Evolutionary conservation across 2,797 vertebrate species (phyloP), one percentile per base, ranked within the genome.

Genomic region (Nannoperca australis): DNA sequence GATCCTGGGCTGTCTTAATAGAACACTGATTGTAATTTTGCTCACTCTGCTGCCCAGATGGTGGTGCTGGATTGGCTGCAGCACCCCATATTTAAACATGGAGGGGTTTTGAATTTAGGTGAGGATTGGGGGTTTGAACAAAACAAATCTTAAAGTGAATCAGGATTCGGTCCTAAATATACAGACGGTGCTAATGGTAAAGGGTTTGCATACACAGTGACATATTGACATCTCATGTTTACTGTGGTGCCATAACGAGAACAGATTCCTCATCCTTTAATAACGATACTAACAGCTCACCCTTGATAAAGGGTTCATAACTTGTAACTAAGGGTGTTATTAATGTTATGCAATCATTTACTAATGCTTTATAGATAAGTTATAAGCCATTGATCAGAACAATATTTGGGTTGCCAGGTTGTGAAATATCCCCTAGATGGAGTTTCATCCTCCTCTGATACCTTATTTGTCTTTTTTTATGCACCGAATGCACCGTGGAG

Each of bases 31-130:
- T 64, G 83, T 84, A 81, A 83, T 91, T 84, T 40, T 81, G 75
- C 83, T 83, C 80, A 77, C 81, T 73, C 82, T 79, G 83, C 65
- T 15, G 76, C 67, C 74, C 88, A 87, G 76, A 82, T 72, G 85
- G 77, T 1, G 65, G 85, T 11, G 66, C 82, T 84, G 70, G 79
- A 88, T 89, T 86, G 86, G 87, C 72, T 82, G 71, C 78, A 66
- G 79, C 34, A 9, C 67, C 50, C 34, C 44, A 8, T 73, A 60
- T 90, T 86, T 85, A 61, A 79, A 73, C 68, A 79, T 76, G 67
- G 64, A 74, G 63, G 80, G 49, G 22, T 34, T 65, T 75, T 59
- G 38, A 78, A 79, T 84, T 79, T 72, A 73, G 72, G 77, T 51
- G 67, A 75, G 67, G 67, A 79, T 22, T 32, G 34, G 47, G 70